Evolutionary conservation across 2,797 vertebrate species (phyloP), one percentile per base, ranked within the genome.

Genomic region (Rhadinocentrus ornatus): DNA sequence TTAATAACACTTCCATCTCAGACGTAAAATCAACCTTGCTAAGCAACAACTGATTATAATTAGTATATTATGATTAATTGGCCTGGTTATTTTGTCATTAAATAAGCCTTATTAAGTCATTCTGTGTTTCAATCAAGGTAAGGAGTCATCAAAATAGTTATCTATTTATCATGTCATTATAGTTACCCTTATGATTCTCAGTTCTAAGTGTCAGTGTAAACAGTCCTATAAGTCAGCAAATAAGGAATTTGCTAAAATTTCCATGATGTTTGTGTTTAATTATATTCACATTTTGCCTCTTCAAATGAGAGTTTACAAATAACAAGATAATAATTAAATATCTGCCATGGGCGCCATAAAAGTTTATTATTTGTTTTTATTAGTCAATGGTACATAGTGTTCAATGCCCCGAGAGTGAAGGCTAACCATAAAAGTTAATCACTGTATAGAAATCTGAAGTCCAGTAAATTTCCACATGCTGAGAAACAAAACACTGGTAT

Each of bases 371-470:
- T 93, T 94, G 92, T 95, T 94, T 95, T 95, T 94, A 95, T 94
- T 94, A 86, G 93, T 89, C 91, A 80, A 89, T 81, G 86, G 92
- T 93, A 94, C 92, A 93, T 92, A 92, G 90, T 91, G 94, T 94
- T 93, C 93, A 93, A 94, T 92, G 90, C 89, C 67, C 85, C 89
- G 87, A 91, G 89, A 94, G 93, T 92, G 91, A 94, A 94, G 91
- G 93, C 87, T 75, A 85, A 90, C 93, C 94, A 95, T 95, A 95
- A 95, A 95, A 94, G 93, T 94, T 95, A 95, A 95, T 95, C 93
- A 93, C 93, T 93, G 91, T 94, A 94, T 93, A 94, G 92, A 94
- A 94, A 94, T 91, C 90, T 93, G 84, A 93, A 90, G 87, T 93
- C 93, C 92, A 93, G 95, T 95, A 95, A 93, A 94, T 95, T 95